These are phyloP conservation scores for Amia ocellicauda DNA, from an alignment of 2,113 vertebrate genomes.

Conservation along the genomic window DNA sequence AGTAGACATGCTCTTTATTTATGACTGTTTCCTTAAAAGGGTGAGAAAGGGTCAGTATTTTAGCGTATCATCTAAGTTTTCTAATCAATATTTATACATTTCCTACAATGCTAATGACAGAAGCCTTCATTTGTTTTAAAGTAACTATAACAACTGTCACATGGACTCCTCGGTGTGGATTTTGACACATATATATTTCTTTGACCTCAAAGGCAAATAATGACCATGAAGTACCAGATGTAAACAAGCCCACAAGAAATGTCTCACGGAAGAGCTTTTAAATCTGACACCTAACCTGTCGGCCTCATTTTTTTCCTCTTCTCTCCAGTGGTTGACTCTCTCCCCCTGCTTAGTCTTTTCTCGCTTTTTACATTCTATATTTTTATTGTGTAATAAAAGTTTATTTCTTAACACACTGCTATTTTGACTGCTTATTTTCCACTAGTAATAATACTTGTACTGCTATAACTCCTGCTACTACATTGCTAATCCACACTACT, in stretches of 20 bases:
- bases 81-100: slow-evolving; percentile 83
- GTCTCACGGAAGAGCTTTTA: slow-evolving; percentile 23
- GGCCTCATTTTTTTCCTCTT: slow-evolving; percentile 1
- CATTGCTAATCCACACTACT: no score
- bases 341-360: background rate
- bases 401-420: slow-evolving; percentile 3
- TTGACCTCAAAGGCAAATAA: slow-evolving; percentile 34
- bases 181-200: slow-evolving; percentile 30
- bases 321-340: background rate
- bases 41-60: slow-evolving; percentile 66
- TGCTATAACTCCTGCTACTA: no score
- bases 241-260: slow-evolving; percentile 30
- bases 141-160: slow-evolving; percentile 73
- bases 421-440: background rate
- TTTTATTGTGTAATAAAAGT: no score
- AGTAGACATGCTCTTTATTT: slow-evolving; percentile 68
- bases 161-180: slow-evolving; percentile 40
- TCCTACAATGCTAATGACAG: slow-evolving; percentile 65
- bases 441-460: background rate
- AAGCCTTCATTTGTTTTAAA: slow-evolving; percentile 63
- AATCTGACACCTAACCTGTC: slow-evolving; percentile 21
- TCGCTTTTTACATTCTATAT: no score
- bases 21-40: slow-evolving; percentile 75
- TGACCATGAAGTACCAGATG: slow-evolving; percentile 25
- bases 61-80: slow-evolving; percentile 61